Percentiles rank a stretch among this genome's conserved stretches.
Evolutionary conservation across 2,113 vertebrate genomes (phyloP).

Genomic region (Triplophysa dalaica): DNA sequence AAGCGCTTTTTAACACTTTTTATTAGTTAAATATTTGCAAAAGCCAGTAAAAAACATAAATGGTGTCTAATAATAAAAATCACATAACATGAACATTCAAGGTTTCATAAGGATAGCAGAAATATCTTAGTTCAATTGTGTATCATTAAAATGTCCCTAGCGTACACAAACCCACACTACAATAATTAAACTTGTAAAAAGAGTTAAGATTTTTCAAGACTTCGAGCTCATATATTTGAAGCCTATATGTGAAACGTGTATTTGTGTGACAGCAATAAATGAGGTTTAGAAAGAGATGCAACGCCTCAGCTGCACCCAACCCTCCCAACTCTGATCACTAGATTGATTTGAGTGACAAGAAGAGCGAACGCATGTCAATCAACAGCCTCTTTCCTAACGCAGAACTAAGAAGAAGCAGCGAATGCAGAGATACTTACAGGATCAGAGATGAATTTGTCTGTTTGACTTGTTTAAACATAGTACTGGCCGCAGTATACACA

Average conservation of each 20-base stretch:
- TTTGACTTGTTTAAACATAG: constrained; percentile 19
- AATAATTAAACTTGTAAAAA: no score
- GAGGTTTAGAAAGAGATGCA: constrained; percentile 71
- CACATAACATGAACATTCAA: no score
- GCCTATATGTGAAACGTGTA: background rate
- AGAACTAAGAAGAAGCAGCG: constrained; percentile 73
- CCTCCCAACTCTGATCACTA: constrained; percentile 76
- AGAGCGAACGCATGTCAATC: constrained; percentile 74
- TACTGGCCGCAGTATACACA: constrained; percentile 8
- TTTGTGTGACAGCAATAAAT: constrained; percentile 74
- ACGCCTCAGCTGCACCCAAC: constrained; percentile 70
- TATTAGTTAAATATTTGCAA: no score
- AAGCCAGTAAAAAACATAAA: no score
- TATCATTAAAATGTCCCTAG: no score
- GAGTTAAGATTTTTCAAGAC: constrained; percentile 59
- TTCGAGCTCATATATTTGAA: constrained; percentile 59
- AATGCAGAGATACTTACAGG: background rate
- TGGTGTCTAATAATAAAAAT: no score
- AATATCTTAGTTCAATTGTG: no score
- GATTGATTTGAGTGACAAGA: constrained; percentile 76
- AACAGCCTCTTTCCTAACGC: constrained; percentile 63
- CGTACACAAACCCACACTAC: no score
- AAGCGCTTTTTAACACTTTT: no score
- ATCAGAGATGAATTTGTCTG: background rate
- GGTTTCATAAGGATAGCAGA: no score